Percentiles rank a stretch among this genome's conserved stretches.
phyloP scores from a whole-genome alignment of 1,140 invertebrate genomes.

The Drosophila carrolli region DNA sequence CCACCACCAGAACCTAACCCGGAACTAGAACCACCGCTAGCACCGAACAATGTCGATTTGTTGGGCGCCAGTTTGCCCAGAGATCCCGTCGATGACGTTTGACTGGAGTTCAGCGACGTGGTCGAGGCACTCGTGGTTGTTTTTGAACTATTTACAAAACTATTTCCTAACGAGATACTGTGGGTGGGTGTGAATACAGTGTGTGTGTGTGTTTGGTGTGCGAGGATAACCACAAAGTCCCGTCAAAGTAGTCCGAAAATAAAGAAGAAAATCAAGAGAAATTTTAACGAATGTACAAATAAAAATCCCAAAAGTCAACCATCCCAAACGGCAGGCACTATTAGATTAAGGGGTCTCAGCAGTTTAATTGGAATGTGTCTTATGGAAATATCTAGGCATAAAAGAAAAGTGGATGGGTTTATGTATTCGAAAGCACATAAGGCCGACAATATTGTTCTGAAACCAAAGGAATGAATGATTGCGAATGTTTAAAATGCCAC shows the following conservation, averaged over 20 bases:
- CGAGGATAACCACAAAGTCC: constrained; percentile 54
- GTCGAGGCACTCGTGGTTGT: constrained; percentile 57
- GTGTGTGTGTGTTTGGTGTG: constrained; percentile 25
- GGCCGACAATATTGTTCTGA: not conserved
- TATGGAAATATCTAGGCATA: not conserved
- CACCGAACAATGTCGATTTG: constrained; percentile 78
- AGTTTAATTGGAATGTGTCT: constrained; percentile 5
- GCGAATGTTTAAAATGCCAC: not conserved
- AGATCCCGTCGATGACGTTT: constrained; percentile 54
- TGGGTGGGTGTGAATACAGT: constrained; percentile 32
- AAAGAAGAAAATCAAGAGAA: constrained; percentile 54
- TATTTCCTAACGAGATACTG: constrained; percentile 84
- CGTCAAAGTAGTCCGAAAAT: constrained; percentile 72
- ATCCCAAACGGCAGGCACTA: constrained; percentile 25
- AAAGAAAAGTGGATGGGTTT: too few species aligned
- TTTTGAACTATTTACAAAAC: constrained; percentile 84
- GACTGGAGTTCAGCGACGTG: constrained; percentile 40
- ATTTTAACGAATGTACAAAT: constrained; percentile 44
- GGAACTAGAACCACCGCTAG: constrained; percentile 36
- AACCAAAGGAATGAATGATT: not conserved
- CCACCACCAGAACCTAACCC: constrained; percentile 30
- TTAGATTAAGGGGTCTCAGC: not conserved
- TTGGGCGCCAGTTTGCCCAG: constrained; percentile 72
- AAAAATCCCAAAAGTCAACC: constrained; percentile 29
- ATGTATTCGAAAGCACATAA: not conserved